Evolutionary conservation across 2,113 vertebrate species (phyloP), one percentile per base, ranked within the genome.

Genomic region (Empidonax alnorum): DNA sequence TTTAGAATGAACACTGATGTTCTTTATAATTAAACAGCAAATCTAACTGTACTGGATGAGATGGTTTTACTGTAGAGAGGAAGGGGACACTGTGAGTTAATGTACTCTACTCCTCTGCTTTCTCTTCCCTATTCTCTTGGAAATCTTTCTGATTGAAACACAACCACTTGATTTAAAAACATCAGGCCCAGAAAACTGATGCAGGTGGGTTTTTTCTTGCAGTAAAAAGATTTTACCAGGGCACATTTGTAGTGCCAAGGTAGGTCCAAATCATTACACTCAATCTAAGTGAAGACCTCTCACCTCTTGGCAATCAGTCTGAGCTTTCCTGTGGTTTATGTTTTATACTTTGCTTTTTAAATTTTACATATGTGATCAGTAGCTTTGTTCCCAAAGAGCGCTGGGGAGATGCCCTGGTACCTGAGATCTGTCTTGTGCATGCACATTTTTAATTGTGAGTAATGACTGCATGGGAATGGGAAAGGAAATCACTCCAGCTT

Each of bases 401-500:
- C 31, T 66, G 18, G 30, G n/a, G 35, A 59, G 7, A 27, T 49
- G 24, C 14, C 24, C 44, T 6, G 20, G 25, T 35, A 79, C 8
- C 21, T 4, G 12, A 52, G 11, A 50, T 23, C 12, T 67, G 27
- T 21, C 0, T 0, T 31, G 14, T 39, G 14, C 23, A 37, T 0
- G 1, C 7, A 53, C 24, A 25, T 56, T 68, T 75, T 93, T 46
- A 78, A 55, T 73, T 72, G 41, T 1, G 3, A 72, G 76, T 2
- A 14, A 39, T 17, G 31, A 37, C 35, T 1, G 0, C 3, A 4
- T 25, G 18, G 8, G 14, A 46, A 66, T 28, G 44, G 30, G 31
- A 85, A 87, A 68, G 10, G 31, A 84, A 95, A 78, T 10, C 25
- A 21, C 27, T 53, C 39, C 20, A n/a, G n/a, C 37, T 52, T 27